Percentiles rank a stretch among this genome's conserved stretches.
phyloP scores from a whole-genome alignment of 1,140 invertebrate species.

The Ceratosolen solmsi region DNA sequence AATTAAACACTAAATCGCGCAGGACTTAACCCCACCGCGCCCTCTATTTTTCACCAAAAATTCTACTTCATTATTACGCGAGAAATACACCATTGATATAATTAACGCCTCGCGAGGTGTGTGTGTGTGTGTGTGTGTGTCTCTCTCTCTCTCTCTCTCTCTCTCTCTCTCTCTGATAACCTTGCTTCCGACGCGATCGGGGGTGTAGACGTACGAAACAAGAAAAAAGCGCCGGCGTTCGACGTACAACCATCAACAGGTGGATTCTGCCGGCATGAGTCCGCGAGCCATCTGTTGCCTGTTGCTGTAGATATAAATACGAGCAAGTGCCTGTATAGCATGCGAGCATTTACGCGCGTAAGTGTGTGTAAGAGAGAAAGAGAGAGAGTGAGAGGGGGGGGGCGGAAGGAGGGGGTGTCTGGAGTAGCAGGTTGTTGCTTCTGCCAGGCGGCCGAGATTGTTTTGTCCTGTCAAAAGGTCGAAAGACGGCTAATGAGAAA shows the following conservation, averaged over 20 bases:
- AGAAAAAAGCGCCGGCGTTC: background rate
- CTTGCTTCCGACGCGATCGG: background rate
- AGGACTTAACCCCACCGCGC: background rate
- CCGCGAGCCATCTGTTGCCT: constrained; percentile 62
- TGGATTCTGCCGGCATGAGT: constrained; percentile 54
- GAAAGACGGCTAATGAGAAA: constrained; percentile 57
- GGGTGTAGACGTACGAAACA: background rate
- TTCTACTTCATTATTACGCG: background rate
- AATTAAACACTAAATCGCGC: no score
- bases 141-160: no score
- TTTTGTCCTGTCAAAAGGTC: constrained; percentile 59
- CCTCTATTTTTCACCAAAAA: background rate
- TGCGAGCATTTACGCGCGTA: background rate
- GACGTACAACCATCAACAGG: constrained; percentile 53
- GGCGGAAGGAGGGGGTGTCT: background rate
- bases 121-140: no score
- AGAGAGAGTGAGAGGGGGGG: background rate
- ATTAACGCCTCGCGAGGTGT: background rate
- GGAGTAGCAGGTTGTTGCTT: constrained; percentile 43
- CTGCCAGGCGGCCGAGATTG: constrained; percentile 58
- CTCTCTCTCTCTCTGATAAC: background rate
- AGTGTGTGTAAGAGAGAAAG: no score
- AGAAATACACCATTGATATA: background rate
- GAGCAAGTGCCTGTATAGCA: background rate
- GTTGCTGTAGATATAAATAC: background rate